These are phyloP conservation scores for Apostichopus japonicus DNA, from an alignment of 35 echinoderm and acorn worm genomes.

Conservation along the genomic window DNA sequence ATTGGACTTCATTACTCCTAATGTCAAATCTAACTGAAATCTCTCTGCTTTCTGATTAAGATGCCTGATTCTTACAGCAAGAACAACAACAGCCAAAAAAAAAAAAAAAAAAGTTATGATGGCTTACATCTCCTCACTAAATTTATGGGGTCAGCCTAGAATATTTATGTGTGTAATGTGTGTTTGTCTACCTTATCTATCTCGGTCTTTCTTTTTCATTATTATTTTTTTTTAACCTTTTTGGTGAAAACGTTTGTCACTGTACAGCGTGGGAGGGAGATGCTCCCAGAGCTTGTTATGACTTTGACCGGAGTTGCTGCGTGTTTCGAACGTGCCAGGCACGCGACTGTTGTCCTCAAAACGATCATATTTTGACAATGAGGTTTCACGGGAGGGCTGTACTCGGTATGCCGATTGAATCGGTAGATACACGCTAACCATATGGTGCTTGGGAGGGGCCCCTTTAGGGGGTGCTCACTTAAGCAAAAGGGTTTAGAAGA, in stretches of 20 bases:
- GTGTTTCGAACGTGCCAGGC: conserved; percentile 19
- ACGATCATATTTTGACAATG: not conserved
- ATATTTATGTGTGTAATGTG: not conserved
- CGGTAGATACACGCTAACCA: not conserved
- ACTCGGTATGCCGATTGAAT: not conserved
- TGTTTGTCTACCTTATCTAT: not conserved
- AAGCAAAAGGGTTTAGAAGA: conserved; percentile 16
- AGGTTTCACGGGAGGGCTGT: conserved; percentile 6
- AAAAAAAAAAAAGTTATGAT: not conserved
- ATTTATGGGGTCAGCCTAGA: conserved; percentile 12
- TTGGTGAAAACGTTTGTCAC: too few relatives aligned
- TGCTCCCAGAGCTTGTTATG: not conserved
- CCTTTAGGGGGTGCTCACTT: not conserved
- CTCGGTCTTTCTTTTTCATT: too few relatives aligned
- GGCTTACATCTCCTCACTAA: not conserved
- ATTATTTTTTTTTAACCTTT: too few relatives aligned
- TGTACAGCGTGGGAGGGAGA: not conserved
- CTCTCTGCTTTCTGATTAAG: not conserved
- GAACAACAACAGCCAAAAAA: too few relatives aligned
- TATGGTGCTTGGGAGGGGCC: conserved; percentile 1
- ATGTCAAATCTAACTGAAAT: not conserved
- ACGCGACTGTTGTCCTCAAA: conserved; percentile 21
- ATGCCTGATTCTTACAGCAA: too few relatives aligned
- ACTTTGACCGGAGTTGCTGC: not conserved
- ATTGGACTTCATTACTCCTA: not conserved